Conservation (phyloP, 2,113 vertebrate species). For the Sinosuthora webbiana region DNA sequence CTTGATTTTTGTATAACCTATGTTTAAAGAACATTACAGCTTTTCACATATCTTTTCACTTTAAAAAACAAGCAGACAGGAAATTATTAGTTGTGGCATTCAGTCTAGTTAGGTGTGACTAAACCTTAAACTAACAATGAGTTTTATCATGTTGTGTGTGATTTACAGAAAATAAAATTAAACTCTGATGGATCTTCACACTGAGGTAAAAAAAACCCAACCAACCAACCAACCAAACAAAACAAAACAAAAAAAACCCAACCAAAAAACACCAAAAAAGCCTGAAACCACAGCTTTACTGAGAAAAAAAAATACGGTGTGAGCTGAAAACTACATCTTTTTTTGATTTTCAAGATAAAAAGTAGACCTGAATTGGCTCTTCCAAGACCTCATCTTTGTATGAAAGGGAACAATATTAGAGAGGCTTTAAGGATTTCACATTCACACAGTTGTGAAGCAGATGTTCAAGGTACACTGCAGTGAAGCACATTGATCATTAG, state of each 20-base stretch:
- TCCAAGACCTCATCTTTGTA: background rate
- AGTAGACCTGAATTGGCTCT: background rate
- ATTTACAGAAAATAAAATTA: background rate
- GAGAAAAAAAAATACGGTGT: background rate
- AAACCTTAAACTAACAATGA: background rate
- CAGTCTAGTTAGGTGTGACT: background rate
- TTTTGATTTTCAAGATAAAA: background rate
- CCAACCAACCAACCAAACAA: background rate
- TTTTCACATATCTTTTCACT: background rate
- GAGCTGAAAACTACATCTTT: background rate
- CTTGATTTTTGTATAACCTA: background rate
- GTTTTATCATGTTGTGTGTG: background rate
- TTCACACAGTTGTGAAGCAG: background rate
- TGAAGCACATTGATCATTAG: background rate
- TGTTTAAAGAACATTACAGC: background rate
- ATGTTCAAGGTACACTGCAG: background rate
- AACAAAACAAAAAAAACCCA: fast-evolving
- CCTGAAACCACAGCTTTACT: background rate
- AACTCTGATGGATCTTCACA: background rate
- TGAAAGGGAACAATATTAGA: background rate
- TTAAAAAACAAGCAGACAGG: background rate
- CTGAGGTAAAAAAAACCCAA: background rate
- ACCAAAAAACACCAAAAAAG: background rate
- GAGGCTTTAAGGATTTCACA: background rate
- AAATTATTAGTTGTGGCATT: background rate